Conservation (phyloP, 2,888 invertebrate species). For the Ormyrus nitidulus region DNA sequence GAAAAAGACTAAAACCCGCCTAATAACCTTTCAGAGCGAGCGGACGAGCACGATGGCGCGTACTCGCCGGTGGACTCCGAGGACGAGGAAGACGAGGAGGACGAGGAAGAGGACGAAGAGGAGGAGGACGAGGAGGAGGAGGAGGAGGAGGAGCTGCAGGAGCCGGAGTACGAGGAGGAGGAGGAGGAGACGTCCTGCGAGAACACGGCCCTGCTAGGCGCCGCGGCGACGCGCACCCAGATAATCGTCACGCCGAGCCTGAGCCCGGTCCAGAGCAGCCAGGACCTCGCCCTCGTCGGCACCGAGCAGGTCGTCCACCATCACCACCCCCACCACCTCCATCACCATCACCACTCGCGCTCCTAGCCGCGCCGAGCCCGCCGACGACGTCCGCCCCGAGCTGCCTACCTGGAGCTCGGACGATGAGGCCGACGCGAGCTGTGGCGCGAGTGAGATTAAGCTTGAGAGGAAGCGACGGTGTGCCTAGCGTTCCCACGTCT, state of each 20-base stretch:
- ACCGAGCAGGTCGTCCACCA: conserved; percentile 22
- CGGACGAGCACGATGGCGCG: conserved; percentile 29
- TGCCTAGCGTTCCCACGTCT: too few species aligned
- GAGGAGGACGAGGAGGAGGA: conserved; percentile 29
- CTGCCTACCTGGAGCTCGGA: too few species aligned
- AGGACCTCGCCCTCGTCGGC: conserved; percentile 24
- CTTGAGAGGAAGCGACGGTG: too few species aligned
- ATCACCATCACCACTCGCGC: neutral
- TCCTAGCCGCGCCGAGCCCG: conserved; percentile 13
- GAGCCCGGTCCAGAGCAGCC: conserved; percentile 60
- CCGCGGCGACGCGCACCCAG: conserved; percentile 67
- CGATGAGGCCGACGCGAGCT: too few species aligned
- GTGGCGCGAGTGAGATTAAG: too few species aligned
- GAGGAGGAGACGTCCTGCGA: conserved; percentile 75
- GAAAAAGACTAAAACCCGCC: neutral
- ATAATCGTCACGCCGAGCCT: conserved; percentile 65
- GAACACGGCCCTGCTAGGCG: conserved; percentile 78
- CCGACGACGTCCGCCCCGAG: too few species aligned
- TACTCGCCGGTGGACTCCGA: conserved; percentile 43
- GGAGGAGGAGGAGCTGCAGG: conserved; percentile 66
- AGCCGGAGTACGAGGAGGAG: conserved; percentile 73
- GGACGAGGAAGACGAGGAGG: conserved; percentile 42
- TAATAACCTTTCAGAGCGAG: conserved; percentile 38
- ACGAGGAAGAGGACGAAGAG: conserved; percentile 43
- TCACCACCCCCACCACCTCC: conserved; percentile 56